phyloP scores from a whole-genome alignment of 2,797 vertebrate genomes.

The Petrocephalus sullivani region DNA sequence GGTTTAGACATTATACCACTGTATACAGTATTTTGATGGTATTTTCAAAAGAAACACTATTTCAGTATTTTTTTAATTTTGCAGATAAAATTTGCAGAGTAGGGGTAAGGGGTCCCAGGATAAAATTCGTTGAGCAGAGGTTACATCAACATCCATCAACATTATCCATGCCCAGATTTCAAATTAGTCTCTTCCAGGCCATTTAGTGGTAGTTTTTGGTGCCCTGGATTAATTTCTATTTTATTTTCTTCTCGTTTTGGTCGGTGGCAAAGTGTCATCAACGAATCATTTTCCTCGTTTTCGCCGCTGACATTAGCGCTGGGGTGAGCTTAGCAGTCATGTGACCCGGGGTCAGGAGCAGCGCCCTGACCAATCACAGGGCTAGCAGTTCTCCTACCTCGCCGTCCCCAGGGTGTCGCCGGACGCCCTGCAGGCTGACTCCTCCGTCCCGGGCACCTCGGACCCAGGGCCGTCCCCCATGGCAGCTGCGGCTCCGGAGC shows the following conservation, averaged over 20 bases:
- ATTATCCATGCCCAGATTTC: neutral
- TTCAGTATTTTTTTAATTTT: neutral
- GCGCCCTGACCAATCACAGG: neutral
- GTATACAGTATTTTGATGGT: neutral
- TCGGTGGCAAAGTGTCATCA: neutral
- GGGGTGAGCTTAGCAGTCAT: neutral
- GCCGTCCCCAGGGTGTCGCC: conserved; percentile 66
- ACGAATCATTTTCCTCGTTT: neutral
- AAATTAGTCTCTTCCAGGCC: neutral
- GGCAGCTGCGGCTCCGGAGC: conserved; percentile 53
- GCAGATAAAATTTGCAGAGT: neutral
- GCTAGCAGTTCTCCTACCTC: conserved; percentile 56
- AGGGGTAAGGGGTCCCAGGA: neutral
- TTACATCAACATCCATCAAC: neutral
- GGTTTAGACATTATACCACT: neutral
- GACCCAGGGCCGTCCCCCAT: conserved; percentile 47
- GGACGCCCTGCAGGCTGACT: conserved; percentile 68
- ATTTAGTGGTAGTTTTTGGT: neutral
- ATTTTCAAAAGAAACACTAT: neutral
- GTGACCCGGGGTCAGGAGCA: neutral
- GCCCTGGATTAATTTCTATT: neutral
- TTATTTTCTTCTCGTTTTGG: neutral
- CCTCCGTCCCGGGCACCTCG: conserved; percentile 54
- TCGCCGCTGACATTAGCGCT: neutral
- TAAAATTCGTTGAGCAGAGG: neutral